phyloP scores from a whole-genome alignment of 2,888 invertebrate species.

The Leistus spinibarbis region DNA sequence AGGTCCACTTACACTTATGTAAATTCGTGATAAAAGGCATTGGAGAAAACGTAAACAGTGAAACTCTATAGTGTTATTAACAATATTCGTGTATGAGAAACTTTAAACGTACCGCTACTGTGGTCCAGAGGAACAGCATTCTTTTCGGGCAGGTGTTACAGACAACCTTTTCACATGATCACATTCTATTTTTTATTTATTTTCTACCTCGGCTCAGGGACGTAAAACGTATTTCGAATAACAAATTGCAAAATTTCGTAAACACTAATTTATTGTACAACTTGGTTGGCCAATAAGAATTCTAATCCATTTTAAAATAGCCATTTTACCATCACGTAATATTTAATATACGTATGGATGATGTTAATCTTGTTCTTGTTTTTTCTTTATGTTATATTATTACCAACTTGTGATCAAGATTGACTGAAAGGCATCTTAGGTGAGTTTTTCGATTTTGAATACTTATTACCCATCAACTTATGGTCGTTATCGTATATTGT shows the following conservation, averaged over 20 bases:
- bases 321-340: neutral
- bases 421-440: neutral
- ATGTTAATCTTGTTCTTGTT: neutral
- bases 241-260: neutral
- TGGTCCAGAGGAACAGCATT: constrained; percentile 5
- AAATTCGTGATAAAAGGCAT: neutral
- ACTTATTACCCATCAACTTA: neutral
- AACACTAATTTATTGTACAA: neutral
- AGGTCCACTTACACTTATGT: neutral
- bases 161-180: constrained; percentile 2
- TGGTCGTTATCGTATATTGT: neutral
- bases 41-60: neutral
- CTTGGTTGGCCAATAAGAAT: neutral
- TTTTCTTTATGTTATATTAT: neutral
- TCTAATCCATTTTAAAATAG: neutral
- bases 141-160: constrained; percentile 7
- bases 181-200: neutral
- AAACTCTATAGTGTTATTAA: neutral
- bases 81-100: neutral
- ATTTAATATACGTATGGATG: neutral
- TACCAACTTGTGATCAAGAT: neutral
- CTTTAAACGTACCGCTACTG: neutral
- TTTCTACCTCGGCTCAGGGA: neutral
- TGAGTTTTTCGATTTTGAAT: constrained; percentile 2
- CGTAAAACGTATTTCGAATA: neutral